phyloP scores from a whole-genome alignment of 2,113 vertebrate genomes.

The Anser cygnoides region DNA sequence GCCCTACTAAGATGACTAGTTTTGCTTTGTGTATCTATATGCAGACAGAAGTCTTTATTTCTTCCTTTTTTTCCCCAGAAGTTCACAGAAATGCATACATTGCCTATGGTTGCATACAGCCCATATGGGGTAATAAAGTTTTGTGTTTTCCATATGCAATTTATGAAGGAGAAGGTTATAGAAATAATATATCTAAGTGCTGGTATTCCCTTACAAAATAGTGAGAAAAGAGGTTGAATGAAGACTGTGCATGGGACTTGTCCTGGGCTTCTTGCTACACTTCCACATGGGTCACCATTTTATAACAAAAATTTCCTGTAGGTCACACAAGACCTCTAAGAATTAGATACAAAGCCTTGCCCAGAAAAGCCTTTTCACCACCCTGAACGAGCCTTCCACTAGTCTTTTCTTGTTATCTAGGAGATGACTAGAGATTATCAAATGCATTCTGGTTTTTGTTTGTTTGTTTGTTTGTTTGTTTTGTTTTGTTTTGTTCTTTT shows the following conservation, averaged over 20 bases:
- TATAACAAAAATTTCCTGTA: not conserved
- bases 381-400: not conserved
- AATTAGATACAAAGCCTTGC: not conserved
- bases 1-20: not conserved
- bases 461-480: too few relatives aligned
- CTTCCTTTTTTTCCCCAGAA: not conserved
- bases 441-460: not conserved
- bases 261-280: not conserved
- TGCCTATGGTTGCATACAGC: not conserved
- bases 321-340: not conserved
- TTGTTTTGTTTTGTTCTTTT: not conserved
- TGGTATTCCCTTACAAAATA: not conserved
- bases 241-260: not conserved
- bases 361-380: not conserved
- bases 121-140: not conserved
- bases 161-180: not conserved
- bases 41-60: not conserved
- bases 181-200: not conserved
- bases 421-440: not conserved
- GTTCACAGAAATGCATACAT: not conserved
- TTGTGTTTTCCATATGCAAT: not conserved
- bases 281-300: not conserved
- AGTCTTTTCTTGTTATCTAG: not conserved
- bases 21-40: not conserved
- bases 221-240: not conserved